A percentile compares a stretch with the other conserved stretches of the same genome.
phyloP scores from a whole-genome alignment of 2,888 invertebrate species.

The Tetrapedia diversipes region DNA sequence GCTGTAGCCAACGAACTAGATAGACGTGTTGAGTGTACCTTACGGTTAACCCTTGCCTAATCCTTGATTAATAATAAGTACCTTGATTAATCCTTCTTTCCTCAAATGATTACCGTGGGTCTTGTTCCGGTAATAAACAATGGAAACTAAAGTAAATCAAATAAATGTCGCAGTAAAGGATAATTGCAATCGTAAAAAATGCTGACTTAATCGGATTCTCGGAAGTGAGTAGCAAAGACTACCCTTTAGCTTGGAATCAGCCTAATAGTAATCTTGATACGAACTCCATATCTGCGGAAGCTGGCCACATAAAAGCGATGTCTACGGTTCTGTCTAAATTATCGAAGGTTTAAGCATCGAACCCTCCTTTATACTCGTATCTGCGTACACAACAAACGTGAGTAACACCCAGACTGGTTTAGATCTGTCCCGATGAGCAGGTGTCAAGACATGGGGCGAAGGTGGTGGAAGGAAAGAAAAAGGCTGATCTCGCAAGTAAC shows the following conservation, averaged over 20 bases:
- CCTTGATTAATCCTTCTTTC: not conserved
- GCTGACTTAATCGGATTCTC: not conserved
- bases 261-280: conserved; percentile 29
- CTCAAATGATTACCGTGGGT: not conserved
- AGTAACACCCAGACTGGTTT: conserved; percentile 69
- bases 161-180: conserved; percentile 47
- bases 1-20: not conserved
- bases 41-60: no score
- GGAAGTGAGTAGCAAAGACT: not conserved
- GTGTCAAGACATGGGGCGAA: conserved; percentile 67
- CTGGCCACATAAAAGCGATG: conserved; percentile 39
- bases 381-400: conserved; percentile 63
- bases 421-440: conserved; percentile 69
- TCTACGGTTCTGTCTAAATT: conserved; percentile 45
- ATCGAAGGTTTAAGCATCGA: conserved; percentile 52
- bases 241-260: no score
- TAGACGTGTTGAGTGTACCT: no score
- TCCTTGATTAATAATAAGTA: not conserved
- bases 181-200: conserved; percentile 22
- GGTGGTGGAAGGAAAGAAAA: conserved; percentile 23
- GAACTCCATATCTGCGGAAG: conserved; percentile 1
- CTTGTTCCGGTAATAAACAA: conserved; percentile 25
- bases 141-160: conserved; percentile 37
- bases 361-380: conserved; percentile 54
- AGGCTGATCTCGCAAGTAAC: conserved; percentile 6